These are phyloP conservation scores for Tichodroma muraria DNA, from an alignment of 2,113 vertebrate species.

Conservation along the genomic window DNA sequence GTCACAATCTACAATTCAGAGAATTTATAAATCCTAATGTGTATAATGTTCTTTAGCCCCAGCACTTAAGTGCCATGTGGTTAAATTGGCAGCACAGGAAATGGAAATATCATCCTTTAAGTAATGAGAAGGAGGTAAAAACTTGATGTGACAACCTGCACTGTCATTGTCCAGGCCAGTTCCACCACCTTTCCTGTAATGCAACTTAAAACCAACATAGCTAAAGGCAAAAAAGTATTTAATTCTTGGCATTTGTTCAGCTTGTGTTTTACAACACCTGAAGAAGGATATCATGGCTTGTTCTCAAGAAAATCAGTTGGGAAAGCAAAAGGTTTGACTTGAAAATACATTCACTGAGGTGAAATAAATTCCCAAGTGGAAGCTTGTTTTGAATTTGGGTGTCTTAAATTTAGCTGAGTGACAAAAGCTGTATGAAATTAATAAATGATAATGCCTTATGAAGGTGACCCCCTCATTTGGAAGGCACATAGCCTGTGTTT, in stretches of 20 bases:
- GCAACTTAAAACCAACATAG: not conserved
- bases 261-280: not conserved
- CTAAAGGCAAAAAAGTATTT: not conserved
- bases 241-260: not conserved
- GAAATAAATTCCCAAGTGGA: not conserved
- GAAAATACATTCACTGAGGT: not conserved
- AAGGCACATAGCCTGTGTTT: not conserved
- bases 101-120: not conserved
- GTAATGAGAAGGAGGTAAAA: not conserved
- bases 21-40: not conserved
- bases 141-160: not conserved
- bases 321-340: not conserved
- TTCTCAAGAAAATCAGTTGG: not conserved
- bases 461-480: not conserved
- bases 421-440: not conserved
- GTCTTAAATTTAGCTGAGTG: not conserved
- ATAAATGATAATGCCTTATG: not conserved
- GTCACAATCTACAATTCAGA: not conserved
- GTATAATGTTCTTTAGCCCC: not conserved
- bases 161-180: not conserved
- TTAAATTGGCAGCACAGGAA: not conserved
- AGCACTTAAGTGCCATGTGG: not conserved
- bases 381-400: not conserved
- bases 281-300: not conserved
- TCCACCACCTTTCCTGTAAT: not conserved